Evolutionary conservation across 2,113 vertebrate species (phyloP), one percentile per base, ranked within the genome.

Genomic region (Alexandromys fortis): DNA sequence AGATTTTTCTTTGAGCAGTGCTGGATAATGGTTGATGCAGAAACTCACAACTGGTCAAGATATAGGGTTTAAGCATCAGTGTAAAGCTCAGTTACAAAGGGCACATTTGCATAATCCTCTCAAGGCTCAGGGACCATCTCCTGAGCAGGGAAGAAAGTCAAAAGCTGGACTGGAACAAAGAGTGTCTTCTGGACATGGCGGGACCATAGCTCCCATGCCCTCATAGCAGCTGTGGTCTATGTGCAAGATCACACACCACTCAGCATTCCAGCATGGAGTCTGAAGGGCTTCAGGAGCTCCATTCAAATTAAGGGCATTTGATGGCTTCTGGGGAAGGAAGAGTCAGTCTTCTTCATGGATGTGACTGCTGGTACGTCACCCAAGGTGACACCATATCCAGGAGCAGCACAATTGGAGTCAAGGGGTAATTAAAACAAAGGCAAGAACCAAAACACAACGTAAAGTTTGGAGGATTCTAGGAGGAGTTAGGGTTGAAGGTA

Each of bases 201-300:
- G 16, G 58, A 63, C 24, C 0, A 0, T 16, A 17, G 24, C 35
- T 42, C 14, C 17, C 24, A 4, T 63, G 7, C 28, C 17, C 7
- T 63, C n/a, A 83, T 7, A 63, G 13, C n/a, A 42, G 24, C 81
- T 63, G 55, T 30, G 22, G 24, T 42, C 13, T 10, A 3, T 63
- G n/a, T 14, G 4, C 7, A 26, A 19, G n/a, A 42, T 83, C n/a
- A 61, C 24, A 24, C 22, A 14, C 22, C 35, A 61, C 22, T 61
- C 21, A 38, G 14, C 22, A 42, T 28, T 42, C 24, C 7, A 28
- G 22, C 24, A 63, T 28, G 35, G 35, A 28, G 81, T 83, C 13
- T 63, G n/a, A 63, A 83, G 24, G n/a, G n/a, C 22, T 17, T 42
- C 22, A 83, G 26, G n/a, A 63, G n/a, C 24, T 63, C 22, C 7